These are phyloP conservation scores for Actinemys pallida DNA, from an alignment of 2,113 vertebrate species.

Conservation along the genomic window DNA sequence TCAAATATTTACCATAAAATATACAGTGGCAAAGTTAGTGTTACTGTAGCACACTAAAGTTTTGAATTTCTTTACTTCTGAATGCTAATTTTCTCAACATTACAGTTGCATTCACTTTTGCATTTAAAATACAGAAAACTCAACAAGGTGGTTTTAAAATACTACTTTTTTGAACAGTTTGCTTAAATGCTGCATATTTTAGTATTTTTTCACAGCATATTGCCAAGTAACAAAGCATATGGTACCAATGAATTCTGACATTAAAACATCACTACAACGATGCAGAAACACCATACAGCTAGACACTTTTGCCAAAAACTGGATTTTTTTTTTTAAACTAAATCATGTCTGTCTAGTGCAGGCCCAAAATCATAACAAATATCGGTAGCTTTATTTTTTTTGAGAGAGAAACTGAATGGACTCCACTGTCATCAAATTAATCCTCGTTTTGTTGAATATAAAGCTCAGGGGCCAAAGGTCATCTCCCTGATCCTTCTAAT, in stretches of 20 bases:
- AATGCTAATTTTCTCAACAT: neutral
- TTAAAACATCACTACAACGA: conserved; percentile 23
- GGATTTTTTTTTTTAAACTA: neutral
- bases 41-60: neutral
- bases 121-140: neutral
- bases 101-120: neutral
- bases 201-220: neutral
- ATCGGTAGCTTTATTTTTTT: neutral
- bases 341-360: neutral
- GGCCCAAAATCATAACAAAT: neutral
- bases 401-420: neutral
- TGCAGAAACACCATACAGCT: neutral
- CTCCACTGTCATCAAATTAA: neutral
- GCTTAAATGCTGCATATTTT: neutral
- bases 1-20: neutral
- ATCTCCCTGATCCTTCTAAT: neutral
- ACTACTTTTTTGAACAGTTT: neutral
- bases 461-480: neutral
- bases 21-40: neutral
- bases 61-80: neutral
- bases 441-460: neutral
- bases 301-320: conserved; percentile 28
- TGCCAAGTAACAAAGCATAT: conserved; percentile 9
- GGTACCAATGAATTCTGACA: conserved; percentile 3
- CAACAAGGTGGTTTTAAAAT: neutral